Evolutionary conservation across 2,888 invertebrate genomes (phyloP).

Genomic region (Pharmacophagus antenor): DNA sequence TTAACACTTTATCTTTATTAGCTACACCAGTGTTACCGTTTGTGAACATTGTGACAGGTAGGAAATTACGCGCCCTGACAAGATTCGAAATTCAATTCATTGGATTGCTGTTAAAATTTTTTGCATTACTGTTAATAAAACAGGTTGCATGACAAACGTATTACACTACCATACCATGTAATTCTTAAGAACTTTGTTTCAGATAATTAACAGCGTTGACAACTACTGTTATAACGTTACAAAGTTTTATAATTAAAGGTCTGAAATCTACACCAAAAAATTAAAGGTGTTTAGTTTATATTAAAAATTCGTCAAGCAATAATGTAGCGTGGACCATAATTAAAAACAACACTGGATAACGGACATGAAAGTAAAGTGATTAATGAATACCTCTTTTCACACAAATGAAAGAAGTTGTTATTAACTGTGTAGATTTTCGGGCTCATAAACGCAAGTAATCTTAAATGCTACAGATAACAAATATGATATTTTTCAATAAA

Average conservation of each 20-base stretch:
- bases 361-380: too few relatives aligned
- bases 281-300: too few relatives aligned
- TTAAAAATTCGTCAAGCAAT: neutral
- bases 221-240: neutral
- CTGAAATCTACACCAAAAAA: too few relatives aligned
- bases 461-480: neutral
- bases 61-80: slow-evolving; percentile 6
- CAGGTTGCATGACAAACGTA: neutral
- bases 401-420: neutral
- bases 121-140: neutral
- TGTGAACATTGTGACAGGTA: slow-evolving; percentile 18
- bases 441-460: neutral
- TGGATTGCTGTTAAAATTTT: neutral
- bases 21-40: slow-evolving; percentile 4
- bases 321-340: neutral
- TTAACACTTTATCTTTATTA: slow-evolving; percentile 26
- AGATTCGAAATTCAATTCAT: neutral
- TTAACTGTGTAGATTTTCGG: too few relatives aligned
- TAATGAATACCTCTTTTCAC: too few relatives aligned
- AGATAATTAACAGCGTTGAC: neutral
- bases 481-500: too few relatives aligned
- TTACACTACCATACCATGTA: too few relatives aligned
- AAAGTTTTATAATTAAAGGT: too few relatives aligned
- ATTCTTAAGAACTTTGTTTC: too few relatives aligned
- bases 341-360: neutral